Evolutionary conservation across 1,140 invertebrate species (phyloP).

Genomic region (Zaprionus ghesquierei): DNA sequence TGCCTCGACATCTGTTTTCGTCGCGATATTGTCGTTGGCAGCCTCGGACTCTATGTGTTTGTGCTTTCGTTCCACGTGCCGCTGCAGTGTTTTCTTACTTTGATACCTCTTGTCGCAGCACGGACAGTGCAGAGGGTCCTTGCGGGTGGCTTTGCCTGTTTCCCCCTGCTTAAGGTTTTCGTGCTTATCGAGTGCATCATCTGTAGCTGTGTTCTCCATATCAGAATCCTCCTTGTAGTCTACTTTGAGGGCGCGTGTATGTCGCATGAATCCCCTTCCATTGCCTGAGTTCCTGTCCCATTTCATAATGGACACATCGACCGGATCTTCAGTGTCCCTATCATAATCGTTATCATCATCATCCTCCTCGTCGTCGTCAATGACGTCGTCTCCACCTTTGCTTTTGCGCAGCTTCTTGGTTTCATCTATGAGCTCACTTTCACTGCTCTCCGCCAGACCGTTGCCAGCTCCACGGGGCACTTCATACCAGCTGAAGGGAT

Average conservation of each 20-base stretch:
- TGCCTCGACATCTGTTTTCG: neutral
- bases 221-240: slow-evolving; percentile 63
- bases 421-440: slow-evolving; percentile 18
- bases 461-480: slow-evolving; percentile 18
- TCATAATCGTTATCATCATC: neutral
- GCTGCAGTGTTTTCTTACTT: slow-evolving; percentile 48
- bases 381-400: neutral
- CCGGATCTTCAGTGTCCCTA: slow-evolving; percentile 10
- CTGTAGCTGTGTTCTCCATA: slow-evolving; percentile 8
- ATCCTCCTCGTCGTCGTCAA: slow-evolving; percentile 10
- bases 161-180: neutral
- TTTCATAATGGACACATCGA: slow-evolving; percentile 52
- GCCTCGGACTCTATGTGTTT: slow-evolving; percentile 19
- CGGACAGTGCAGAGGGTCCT: slow-evolving; percentile 32
- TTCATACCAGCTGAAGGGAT: slow-evolving; percentile 59
- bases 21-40: neutral
- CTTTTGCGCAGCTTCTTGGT: neutral
- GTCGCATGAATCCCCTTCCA: slow-evolving; percentile 23
- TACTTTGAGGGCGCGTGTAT: slow-evolving; percentile 41
- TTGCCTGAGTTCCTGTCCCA: slow-evolving; percentile 25
- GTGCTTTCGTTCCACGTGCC: slow-evolving; percentile 56
- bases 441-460: slow-evolving; percentile 30
- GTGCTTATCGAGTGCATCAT: neutral
- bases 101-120: slow-evolving; percentile 56
- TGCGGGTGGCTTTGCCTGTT: neutral